These are phyloP conservation scores for Xylocampa areola DNA, from an alignment of 2,888 invertebrate species.

Conservation along the genomic window DNA sequence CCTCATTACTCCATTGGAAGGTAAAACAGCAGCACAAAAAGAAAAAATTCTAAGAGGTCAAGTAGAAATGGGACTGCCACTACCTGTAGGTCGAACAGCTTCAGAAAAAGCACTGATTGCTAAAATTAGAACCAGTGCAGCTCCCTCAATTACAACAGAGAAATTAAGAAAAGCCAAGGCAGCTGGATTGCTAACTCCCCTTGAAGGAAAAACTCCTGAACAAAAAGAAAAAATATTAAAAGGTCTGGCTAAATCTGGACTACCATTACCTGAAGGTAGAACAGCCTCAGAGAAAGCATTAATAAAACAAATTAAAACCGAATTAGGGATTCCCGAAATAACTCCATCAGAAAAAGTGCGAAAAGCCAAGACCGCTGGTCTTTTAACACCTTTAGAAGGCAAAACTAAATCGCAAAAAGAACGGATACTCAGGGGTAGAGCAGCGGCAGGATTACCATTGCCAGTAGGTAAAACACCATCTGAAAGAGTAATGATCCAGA, in stretches of 20 bases:
- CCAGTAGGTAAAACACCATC: conserved; percentile 60
- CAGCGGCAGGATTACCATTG: conserved; percentile 48
- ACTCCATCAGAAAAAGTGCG: conserved; percentile 30
- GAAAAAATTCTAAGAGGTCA: conserved; percentile 35
- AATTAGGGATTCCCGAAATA: conserved; percentile 49
- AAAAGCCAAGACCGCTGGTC: conserved; percentile 37
- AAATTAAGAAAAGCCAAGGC: conserved; percentile 37
- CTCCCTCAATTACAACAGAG: conserved; percentile 24
- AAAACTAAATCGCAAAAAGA: conserved; percentile 64
- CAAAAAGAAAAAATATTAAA: conserved; percentile 44
- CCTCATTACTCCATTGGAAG: conserved; percentile 52
- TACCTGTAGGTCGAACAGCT: conserved; percentile 32
- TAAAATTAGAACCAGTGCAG: conserved; percentile 12
- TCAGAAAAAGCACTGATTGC: conserved; percentile 29
- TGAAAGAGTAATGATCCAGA: conserved; percentile 48
- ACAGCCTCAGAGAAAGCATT: conserved; percentile 43
- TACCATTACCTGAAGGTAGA: conserved; percentile 49
- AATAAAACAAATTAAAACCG: conserved; percentile 41
- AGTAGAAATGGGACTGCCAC: conserved; percentile 12
- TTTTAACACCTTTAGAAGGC: conserved; percentile 62
- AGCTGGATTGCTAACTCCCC: conserved; percentile 43
- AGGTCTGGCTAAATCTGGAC: conserved; percentile 27
- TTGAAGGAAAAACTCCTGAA: conserved; percentile 46
- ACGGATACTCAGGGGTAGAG: conserved; percentile 62
- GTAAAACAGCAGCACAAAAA: conserved; percentile 56